Conservation (phyloP, 2,113 vertebrate species). For the Trichechus manatus region DNA sequence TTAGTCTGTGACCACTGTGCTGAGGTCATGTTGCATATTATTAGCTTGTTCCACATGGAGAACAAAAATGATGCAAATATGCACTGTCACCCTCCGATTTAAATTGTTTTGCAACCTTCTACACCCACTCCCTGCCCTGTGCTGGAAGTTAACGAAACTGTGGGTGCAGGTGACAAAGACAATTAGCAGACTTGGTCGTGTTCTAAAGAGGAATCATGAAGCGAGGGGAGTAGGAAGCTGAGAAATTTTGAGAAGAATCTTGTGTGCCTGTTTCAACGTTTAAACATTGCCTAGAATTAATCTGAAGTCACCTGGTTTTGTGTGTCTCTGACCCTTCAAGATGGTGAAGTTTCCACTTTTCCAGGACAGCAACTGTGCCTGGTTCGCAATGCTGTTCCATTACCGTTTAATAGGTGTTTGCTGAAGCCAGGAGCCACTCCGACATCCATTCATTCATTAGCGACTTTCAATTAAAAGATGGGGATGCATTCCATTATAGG, state of each 20-base stretch:
- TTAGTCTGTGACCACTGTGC: neutral
- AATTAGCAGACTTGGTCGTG: neutral
- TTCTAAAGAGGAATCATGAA: neutral
- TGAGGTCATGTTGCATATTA: neutral
- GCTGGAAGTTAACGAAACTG: neutral
- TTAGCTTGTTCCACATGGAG: neutral
- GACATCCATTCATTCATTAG: neutral
- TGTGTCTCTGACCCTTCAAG: neutral
- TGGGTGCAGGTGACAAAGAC: neutral
- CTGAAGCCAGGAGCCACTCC: neutral
- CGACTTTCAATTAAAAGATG: slow-evolving; percentile 13
- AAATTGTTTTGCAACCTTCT: neutral
- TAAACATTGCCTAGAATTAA: neutral
- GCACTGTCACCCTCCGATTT: neutral
- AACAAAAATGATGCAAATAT: neutral
- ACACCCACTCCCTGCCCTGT: neutral
- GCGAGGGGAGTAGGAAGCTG: neutral
- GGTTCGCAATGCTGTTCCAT: rapidly evolving
- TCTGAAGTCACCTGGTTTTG: neutral
- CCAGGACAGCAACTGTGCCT: neutral
- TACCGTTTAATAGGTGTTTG: neutral
- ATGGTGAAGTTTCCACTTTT: neutral
- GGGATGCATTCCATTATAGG: neutral
- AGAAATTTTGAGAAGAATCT: neutral
- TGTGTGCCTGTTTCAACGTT: neutral